Percentiles rank a stretch among this genome's conserved stretches.
Conservation (phyloP, 92 coral and sea anemone genomes). For the Diadumene lineata region DNA sequence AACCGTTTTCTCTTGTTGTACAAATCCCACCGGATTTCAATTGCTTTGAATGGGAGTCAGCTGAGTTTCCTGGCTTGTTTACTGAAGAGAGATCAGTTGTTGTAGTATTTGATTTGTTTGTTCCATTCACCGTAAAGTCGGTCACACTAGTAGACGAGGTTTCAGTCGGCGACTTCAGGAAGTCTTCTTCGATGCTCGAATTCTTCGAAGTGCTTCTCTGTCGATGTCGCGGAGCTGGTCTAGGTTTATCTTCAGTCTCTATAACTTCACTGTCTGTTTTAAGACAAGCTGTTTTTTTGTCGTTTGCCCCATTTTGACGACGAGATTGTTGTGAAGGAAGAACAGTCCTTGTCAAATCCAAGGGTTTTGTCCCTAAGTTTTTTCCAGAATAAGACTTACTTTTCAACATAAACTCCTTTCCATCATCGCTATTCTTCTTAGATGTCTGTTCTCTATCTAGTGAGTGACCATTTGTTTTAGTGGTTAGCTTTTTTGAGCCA, state of each 20-base stretch:
- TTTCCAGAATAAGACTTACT: slow-evolving; percentile 17
- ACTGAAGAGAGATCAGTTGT: neutral
- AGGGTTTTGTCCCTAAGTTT: slow-evolving; percentile 3
- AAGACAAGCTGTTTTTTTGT: neutral
- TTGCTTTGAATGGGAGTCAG: slow-evolving; percentile 8
- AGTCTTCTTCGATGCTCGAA: slow-evolving; percentile 20
- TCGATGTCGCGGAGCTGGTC: slow-evolving; percentile 58
- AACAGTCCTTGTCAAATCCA: slow-evolving; percentile 4
- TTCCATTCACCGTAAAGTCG: neutral
- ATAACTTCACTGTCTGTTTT: slow-evolving; percentile 11
- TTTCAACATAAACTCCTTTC: slow-evolving; percentile 28
- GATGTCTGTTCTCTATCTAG: slow-evolving; percentile 2
- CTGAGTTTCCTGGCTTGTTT: slow-evolving; percentile 11
- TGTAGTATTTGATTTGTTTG: neutral
- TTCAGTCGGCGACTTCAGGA: neutral
- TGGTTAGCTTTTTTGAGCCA: neutral
- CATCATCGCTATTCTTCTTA: slow-evolving; percentile 12
- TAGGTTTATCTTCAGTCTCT: slow-evolving; percentile 42
- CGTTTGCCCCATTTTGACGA: neutral
- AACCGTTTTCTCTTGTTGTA: neutral
- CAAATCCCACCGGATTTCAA: neutral
- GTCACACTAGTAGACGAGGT: neutral
- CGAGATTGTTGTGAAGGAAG: slow-evolving; percentile 19
- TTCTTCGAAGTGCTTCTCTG: slow-evolving; percentile 32
- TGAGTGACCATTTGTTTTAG: slow-evolving; percentile 27